A percentile compares a stretch with the other conserved stretches of the same genome.
Evolutionary conservation across 2,888 invertebrate genomes (phyloP).

Genomic region (Chrysolina americana): DNA sequence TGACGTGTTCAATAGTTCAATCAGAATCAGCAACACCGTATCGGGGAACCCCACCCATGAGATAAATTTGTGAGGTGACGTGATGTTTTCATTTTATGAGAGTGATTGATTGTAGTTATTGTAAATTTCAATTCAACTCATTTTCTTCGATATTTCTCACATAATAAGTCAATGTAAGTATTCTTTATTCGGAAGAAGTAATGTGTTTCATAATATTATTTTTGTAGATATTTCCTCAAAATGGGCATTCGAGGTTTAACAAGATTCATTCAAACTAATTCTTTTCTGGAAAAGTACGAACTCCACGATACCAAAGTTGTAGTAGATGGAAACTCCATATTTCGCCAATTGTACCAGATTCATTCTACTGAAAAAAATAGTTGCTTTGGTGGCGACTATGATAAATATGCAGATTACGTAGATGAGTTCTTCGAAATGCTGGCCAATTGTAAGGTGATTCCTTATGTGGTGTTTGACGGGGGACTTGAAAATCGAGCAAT

Average conservation of each 20-base stretch:
- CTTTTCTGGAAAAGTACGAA: constrained; percentile 77
- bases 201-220: too few species aligned
- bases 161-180: too few species aligned
- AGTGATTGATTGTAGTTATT: too few species aligned
- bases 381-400: constrained; percentile 90
- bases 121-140: too few species aligned
- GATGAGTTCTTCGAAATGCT: constrained; percentile 80
- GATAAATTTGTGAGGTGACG: too few species aligned
- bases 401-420: constrained; percentile 78
- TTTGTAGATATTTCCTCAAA: constrained; percentile 1
- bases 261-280: constrained; percentile 80
- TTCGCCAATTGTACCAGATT: constrained; percentile 78
- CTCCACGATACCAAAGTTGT: constrained; percentile 81
- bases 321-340: constrained; percentile 86
- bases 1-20: too few species aligned
- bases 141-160: too few species aligned
- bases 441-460: constrained; percentile 78
- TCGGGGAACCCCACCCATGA: too few species aligned
- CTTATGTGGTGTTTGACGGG: constrained; percentile 84
- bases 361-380: constrained; percentile 71
- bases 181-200: too few species aligned
- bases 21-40: too few species aligned
- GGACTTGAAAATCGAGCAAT: constrained; percentile 72
- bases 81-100: too few species aligned
- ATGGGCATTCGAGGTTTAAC: constrained; percentile 84